Conservation (phyloP, 2,797 vertebrate species). For the Halcyon smyrnensis region DNA sequence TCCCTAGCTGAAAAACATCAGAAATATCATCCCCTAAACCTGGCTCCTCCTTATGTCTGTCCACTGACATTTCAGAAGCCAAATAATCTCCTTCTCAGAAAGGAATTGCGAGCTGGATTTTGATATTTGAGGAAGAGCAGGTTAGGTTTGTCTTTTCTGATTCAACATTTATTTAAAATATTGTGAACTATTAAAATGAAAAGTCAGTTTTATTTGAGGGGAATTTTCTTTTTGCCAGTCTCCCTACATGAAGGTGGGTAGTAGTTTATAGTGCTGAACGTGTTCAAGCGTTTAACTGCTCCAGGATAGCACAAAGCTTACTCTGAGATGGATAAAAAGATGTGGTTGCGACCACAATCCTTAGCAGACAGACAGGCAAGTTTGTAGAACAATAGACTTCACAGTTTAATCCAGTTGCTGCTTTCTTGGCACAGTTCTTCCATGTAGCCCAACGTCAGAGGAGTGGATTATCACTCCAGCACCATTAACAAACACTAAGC, state of each 20-base stretch:
- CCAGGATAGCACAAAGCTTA: not conserved
- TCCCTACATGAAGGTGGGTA: not conserved
- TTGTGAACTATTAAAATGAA: not conserved
- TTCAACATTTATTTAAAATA: constrained; percentile 2
- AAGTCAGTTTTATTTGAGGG: not conserved
- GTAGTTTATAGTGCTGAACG: not conserved
- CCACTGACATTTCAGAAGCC: not conserved
- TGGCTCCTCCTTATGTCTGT: rapidly evolving
- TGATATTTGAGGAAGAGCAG: not conserved
- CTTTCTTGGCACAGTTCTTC: constrained; percentile 1
- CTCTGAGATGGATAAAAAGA: not conserved
- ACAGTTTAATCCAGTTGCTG: not conserved
- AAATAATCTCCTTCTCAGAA: not conserved
- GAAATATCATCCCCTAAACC: not conserved
- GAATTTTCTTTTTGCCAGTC: not conserved
- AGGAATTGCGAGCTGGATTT: not conserved
- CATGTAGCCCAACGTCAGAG: not conserved
- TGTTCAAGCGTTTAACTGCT: not conserved
- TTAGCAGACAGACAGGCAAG: not conserved
- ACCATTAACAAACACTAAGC: not conserved
- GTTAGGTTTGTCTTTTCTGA: not conserved
- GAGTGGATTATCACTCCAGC: not conserved
- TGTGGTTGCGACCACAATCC: not conserved
- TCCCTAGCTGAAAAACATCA: not conserved
- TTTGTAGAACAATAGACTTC: not conserved